Conservation (phyloP, 2,113 vertebrate species). For the Myotis brandtii region DNA sequence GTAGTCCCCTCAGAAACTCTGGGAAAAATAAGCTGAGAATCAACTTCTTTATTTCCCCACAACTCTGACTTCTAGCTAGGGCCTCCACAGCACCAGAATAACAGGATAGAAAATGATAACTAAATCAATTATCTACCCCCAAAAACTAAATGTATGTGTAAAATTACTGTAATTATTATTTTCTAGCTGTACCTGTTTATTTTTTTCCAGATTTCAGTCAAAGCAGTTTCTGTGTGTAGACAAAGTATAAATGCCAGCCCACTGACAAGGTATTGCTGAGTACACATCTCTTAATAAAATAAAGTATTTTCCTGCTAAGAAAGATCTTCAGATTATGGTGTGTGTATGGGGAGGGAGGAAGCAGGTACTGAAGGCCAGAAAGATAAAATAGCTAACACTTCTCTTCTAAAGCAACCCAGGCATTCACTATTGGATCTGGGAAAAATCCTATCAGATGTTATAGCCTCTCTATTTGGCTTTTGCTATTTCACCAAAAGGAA, state of each 20-base stretch:
- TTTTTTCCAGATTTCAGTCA: slow-evolving; percentile 42
- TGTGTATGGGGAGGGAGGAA: neutral
- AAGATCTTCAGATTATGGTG: neutral
- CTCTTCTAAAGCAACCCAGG: neutral
- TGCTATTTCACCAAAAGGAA: slow-evolving; percentile 25
- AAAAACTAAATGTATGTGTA: neutral
- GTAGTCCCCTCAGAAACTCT: neutral
- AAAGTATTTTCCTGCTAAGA: neutral
- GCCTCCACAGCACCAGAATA: neutral
- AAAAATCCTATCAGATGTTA: neutral
- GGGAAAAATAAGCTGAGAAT: neutral
- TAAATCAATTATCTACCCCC: neutral
- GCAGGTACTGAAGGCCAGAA: neutral
- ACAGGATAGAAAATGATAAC: neutral
- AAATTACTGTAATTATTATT: slow-evolving; percentile 21
- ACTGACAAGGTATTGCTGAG: neutral
- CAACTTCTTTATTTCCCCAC: neutral
- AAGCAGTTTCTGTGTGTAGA: slow-evolving; percentile 39
- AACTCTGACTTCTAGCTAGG: neutral
- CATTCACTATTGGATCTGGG: neutral
- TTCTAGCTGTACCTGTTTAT: neutral
- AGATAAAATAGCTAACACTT: neutral
- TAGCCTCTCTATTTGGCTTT: neutral
- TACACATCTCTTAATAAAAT: neutral
- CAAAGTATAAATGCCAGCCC: slow-evolving; percentile 41